Base-by-base conservation (phyloP, 2,888 invertebrate species). In the Drosophila affinis region DNA sequence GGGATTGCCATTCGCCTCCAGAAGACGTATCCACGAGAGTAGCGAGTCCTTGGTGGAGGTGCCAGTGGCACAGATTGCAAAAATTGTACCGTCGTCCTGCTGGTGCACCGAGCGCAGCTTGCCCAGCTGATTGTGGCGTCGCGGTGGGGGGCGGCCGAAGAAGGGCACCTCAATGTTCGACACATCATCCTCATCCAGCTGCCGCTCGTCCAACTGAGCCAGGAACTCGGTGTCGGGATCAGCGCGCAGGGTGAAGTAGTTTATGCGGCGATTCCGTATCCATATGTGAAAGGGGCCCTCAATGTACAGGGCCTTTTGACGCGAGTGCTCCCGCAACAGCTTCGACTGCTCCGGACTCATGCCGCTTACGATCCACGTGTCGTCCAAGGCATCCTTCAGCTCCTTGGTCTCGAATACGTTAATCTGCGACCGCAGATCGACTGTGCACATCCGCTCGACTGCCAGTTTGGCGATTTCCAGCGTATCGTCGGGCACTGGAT, bases 351-450 rank as follows among this genome's bases (percentile, higher is more conserved):
- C 93, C 9, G 94, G 94, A 91, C 97, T 96, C 91, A 97, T 97
- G 0, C 96, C 96, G 90, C 96, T 97, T 0, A 98, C 96, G 76
- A 99, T 95, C 97, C 98, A 99, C 0, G 98, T 98, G 81, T 97
- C 94, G 87, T 98, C 98, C 47, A 96, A 89, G 0, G 96, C 94
- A 81, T 96, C 96, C 79, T 94, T 93, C 60, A 97, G 93, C 79
- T 96, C 95, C 85, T 88, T 91, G 88, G 95, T 95, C 91, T 96
- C 92, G 92, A 94, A 96, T 61, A 95, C 92, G 9, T 93, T 93
- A 44, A 97, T 91, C 80, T 94, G 93, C 21, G 95, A 95, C 74
- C 95, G 94, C 4, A 95, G 91, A 93, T 99, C 99, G 0, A 97
- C 95, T 59, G 96, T 95, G 49, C 95, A 95, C 92, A 99, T 98